Base-by-base conservation (phyloP, 2,113 vertebrate genomes). In the Ginglymostoma cirratum region DNA sequence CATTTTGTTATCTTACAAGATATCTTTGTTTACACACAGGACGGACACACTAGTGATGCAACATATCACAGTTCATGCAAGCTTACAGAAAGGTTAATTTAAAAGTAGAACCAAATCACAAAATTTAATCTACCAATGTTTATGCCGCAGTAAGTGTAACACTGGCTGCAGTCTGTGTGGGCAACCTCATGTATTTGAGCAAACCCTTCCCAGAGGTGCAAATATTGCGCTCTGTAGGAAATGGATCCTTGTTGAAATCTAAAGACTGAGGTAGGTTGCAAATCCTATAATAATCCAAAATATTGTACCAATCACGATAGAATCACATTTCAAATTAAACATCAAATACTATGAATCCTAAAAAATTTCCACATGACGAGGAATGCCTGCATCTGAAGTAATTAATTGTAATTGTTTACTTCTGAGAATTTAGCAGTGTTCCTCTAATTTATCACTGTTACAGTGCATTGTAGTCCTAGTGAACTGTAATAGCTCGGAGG, bases 341-440 rank as follows among this genome's bases (percentile, higher is more conserved):
- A 1, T 80, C 17, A 38, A 83, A 42, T 45, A 21, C 17, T 42
- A 38, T 83, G 80, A 42, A 83, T 17, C 0, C 80, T 83, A 38
- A 90, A 90, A 61, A 90, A 65, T 34, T 90, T 52, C 24, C 87
- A 65, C 87, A 90, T 90, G 61, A 90, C 87, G 19, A 90, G 61
- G 61, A 90, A 61, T 14, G 4, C 34, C 52, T 90, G 12, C 61
- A n/a, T 90, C 34, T 90, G 30, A 61, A 65, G 30, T 14, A 89
- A 7, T 24, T 89, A 52, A 52, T 7, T 27, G 7, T 24, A 34
- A 61, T 90, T 34, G 55, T 90, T 90, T 61, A 65, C 45, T 61
- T 90, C 86, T 89, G 86, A 89, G 87, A 55, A 90, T 61, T 90
- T 52, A 61, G 30, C 48, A 30, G 23, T 23, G 17, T 30, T 52